A percentile compares a stretch with the other conserved stretches of the same genome.
These are phyloP conservation scores for Xestia c-nigrum DNA, from an alignment of 2,888 invertebrate species.

Conservation along the genomic window DNA sequence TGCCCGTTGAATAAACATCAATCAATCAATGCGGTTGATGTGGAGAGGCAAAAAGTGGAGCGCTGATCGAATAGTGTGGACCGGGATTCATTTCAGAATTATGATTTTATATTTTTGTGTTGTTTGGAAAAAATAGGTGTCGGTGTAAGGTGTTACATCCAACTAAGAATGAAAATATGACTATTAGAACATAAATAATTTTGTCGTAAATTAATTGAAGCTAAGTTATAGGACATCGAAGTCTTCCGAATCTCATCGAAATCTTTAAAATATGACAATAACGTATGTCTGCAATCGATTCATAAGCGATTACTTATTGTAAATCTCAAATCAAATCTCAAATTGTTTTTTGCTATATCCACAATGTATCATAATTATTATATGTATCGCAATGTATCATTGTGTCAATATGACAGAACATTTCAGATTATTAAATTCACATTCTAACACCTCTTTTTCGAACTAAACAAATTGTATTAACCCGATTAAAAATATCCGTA, in stretches of 20 bases:
- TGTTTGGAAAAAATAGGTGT: neutral
- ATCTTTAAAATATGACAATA: neutral
- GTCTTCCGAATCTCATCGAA: too few relatives aligned
- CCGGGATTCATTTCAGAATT: slow-evolving; percentile 46
- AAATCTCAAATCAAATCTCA: too few relatives aligned
- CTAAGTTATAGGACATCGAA: neutral
- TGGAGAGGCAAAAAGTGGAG: slow-evolving; percentile 77
- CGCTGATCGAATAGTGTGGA: slow-evolving; percentile 71
- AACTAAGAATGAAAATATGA: neutral
- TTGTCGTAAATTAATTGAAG: neutral
- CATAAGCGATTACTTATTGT: too few relatives aligned
- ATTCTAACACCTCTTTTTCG: neutral
- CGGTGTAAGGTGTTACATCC: neutral
- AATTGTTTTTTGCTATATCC: too few relatives aligned
- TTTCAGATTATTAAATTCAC: neutral
- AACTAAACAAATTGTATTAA: neutral
- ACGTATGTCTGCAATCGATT: neutral
- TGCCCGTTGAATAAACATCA: slow-evolving; percentile 86
- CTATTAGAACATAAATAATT: neutral
- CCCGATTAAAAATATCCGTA: neutral
- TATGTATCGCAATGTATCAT: too few relatives aligned
- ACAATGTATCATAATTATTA: too few relatives aligned
- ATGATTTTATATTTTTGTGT: slow-evolving; percentile 20
- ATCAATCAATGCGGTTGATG: slow-evolving; percentile 85
- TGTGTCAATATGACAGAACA: too few relatives aligned